Conservation (phyloP, 2,888 invertebrate species). For the Tetranychus truncatus region DNA sequence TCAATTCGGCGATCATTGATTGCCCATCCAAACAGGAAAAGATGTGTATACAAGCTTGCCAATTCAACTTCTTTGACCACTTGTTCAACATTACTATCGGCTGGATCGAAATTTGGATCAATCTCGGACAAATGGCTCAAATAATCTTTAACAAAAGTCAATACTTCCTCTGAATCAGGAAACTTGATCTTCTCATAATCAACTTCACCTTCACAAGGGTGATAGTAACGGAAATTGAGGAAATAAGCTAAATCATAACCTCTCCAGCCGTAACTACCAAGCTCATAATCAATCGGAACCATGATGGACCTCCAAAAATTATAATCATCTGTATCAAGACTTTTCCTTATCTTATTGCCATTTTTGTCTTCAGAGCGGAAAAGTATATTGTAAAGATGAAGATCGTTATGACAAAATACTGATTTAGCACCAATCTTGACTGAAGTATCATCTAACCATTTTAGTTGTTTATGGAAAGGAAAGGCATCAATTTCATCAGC, state of each 20-base stretch:
- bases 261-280: neutral
- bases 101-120: slow-evolving; percentile 7
- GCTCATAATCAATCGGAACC: neutral
- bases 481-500: slow-evolving; percentile 1
- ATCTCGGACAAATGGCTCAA: neutral
- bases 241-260: neutral
- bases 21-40: neutral
- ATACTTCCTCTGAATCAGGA: neutral
- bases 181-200: neutral
- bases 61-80: neutral
- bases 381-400: neutral
- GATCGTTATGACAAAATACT: slow-evolving; percentile 4
- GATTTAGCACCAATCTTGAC: neutral
- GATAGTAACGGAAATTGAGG: neutral
- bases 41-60: neutral
- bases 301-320: neutral
- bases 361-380: neutral
- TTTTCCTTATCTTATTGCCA: neutral
- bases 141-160: neutral
- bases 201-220: neutral
- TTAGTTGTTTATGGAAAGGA: neutral
- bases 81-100: neutral
- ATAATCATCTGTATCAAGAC: neutral
- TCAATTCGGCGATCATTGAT: neutral
- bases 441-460: neutral